phyloP scores from a whole-genome alignment of 2,113 vertebrate genomes.

The Ciconia maguari region DNA sequence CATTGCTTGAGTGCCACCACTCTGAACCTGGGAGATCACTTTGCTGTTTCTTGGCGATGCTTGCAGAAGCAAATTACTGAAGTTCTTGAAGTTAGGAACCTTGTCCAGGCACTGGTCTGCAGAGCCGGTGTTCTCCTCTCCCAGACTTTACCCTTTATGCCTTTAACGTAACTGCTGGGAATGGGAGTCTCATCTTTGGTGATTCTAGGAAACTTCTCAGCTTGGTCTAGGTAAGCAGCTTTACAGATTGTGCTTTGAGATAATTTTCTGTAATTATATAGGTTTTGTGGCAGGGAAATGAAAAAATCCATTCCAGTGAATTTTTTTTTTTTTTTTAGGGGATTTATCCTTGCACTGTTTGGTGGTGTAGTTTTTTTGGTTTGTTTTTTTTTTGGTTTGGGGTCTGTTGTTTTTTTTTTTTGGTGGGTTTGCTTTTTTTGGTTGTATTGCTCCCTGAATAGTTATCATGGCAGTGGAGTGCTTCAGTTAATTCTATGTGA shows the following conservation, averaged over 20 bases:
- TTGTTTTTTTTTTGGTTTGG: too few species aligned
- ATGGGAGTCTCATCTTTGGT: fast-evolving
- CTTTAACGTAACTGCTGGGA: fast-evolving
- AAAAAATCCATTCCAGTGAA: not conserved
- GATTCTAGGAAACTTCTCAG: not conserved
- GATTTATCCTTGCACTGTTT: not conserved
- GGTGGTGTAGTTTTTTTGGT: too few species aligned
- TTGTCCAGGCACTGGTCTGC: not conserved
- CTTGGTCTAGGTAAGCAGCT: not conserved
- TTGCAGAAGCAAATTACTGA: not conserved
- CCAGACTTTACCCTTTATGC: too few species aligned
- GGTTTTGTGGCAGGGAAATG: not conserved
- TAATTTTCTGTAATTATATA: not conserved
- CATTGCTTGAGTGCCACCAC: not conserved
- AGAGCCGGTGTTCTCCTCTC: not conserved
- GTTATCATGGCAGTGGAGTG: not conserved
- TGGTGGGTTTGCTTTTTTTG: not conserved
- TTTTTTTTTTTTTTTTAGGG: too few species aligned
- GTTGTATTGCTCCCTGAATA: not conserved
- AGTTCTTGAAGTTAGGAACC: not conserved
- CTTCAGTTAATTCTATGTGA: not conserved
- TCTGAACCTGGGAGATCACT: fast-evolving
- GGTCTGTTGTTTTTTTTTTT: too few species aligned
- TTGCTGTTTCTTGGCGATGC: fast-evolving
- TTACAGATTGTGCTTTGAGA: not conserved